Evolutionary conservation across 1,140 invertebrate genomes (phyloP).

Genomic region (Venturia canescens): DNA sequence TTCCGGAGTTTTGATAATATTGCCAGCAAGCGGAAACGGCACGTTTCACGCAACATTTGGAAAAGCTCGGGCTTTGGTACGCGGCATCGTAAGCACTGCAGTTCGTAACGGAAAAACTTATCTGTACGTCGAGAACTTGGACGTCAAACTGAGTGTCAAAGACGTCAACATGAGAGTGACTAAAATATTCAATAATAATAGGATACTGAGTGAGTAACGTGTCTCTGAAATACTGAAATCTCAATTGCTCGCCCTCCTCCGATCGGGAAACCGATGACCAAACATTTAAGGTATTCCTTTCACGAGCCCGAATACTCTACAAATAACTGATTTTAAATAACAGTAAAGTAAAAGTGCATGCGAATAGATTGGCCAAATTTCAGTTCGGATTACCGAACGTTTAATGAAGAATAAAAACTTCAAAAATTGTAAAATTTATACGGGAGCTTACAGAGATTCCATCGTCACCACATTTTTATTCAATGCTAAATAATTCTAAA

Average conservation of each 20-base stretch:
- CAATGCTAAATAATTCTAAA: too few species aligned
- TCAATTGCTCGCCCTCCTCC: not conserved
- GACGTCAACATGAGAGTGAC: conserved; percentile 82
- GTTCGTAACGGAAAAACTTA: conserved; percentile 76
- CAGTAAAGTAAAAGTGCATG: too few species aligned
- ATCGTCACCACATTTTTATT: too few species aligned
- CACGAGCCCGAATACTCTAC: not conserved
- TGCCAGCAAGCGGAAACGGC: conserved; percentile 84
- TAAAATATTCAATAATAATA: conserved; percentile 84
- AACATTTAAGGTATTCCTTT: not conserved
- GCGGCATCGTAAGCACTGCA: conserved; percentile 78
- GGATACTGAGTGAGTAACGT: conserved; percentile 82
- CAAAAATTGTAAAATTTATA: too few species aligned
- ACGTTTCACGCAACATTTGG: conserved; percentile 83
- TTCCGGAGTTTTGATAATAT: conserved; percentile 83
- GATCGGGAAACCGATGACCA: not conserved
- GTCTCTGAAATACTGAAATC: not conserved
- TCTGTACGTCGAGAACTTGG: conserved; percentile 81
- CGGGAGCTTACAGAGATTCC: too few species aligned
- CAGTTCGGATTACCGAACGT: too few species aligned
- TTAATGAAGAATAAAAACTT: too few species aligned
- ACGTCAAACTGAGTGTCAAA: conserved; percentile 81
- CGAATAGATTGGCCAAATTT: too few species aligned
- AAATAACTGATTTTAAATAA: not conserved
- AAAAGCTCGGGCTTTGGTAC: conserved; percentile 80